Conservation (phyloP, 2,113 vertebrate genomes). For the Phylloscopus trochilus region DNA sequence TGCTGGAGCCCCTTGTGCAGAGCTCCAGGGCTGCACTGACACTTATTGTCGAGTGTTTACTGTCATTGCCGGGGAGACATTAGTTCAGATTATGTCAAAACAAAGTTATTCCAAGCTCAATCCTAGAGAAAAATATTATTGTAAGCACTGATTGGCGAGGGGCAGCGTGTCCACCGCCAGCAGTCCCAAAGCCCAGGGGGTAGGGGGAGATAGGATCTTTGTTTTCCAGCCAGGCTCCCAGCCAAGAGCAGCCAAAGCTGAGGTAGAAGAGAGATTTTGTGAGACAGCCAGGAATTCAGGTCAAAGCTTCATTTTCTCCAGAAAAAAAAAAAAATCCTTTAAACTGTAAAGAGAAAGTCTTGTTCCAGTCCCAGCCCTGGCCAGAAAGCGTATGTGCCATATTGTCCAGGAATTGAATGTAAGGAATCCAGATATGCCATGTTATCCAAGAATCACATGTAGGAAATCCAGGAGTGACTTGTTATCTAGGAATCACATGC, state of each 20-base stretch:
- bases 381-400: background rate
- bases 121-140: conserved; percentile 53
- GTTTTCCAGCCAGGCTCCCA: conserved; percentile 59
- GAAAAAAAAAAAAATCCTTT: conserved; percentile 6
- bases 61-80: conserved; percentile 66
- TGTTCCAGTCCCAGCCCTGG: conserved; percentile 26
- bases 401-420: conserved; percentile 60
- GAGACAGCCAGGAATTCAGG: conserved; percentile 59
- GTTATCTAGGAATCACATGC: conserved; percentile 63
- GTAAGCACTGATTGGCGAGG: conserved; percentile 53
- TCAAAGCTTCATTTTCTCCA: conserved; percentile 46
- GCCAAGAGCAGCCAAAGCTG: conserved; percentile 63
- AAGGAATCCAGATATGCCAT: conserved; percentile 63
- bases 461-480: conserved; percentile 63
- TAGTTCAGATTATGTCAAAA: conserved; percentile 61
- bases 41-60: conserved; percentile 62
- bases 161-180: background rate
- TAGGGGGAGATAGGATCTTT: conserved; percentile 58
- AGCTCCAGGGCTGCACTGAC: background rate
- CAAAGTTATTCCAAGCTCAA: conserved; percentile 59
- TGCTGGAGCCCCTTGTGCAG: conserved; percentile 6
- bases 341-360: conserved; percentile 47
- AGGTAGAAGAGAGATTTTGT: conserved; percentile 60
- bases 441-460: conserved; percentile 66
- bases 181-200: conserved; percentile 25